Evolutionary conservation across 2,113 vertebrate genomes (phyloP), one percentile per base, ranked within the genome.

Genomic region (Muscicapa adusta): DNA sequence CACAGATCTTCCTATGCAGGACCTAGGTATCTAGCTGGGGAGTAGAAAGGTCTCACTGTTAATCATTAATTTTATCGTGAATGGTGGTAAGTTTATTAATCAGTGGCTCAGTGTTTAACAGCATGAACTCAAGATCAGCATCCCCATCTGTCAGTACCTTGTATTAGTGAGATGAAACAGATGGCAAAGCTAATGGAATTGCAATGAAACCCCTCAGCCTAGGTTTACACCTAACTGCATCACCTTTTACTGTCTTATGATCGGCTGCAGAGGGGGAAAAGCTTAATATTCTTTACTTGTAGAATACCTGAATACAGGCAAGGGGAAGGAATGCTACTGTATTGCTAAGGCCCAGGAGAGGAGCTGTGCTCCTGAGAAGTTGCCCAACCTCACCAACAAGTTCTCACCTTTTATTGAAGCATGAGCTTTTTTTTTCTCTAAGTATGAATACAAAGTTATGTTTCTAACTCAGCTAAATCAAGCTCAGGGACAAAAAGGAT

Each of bases 171-270:
- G 62, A 85, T 26, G 43, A 94, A 94, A 76, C 66, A 87, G 85
- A 89, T 94, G 91, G 91, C 43, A 91, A 91, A 93, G 26, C 34
- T 87, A 87, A 92, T 71, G 36, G 74, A 91, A 90, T 26, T 81
- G 70, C 93, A 93, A 93, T 88, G 76, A 86, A 62, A 92, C 51
- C 57, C 67, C 68, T 92, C 72, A 85, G 50, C 47, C 71, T 48
- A 65, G 56, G 36, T 73, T 93, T 91, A 81, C 31, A 82, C 47
- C 38, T 42, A 85, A 53, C 57, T 86, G 23, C 45, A 67, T 78
- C 61, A 73, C 38, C n/a, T 81, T 81, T 71, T 62, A 50, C 25
- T 63, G 33, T 47, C 31, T 71, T 60, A 16, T 1, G 13, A 86
- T 8, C 78, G 86, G 51, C 60, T 88, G 16, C 14, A 88, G 51